Conservation (phyloP, 2,113 vertebrate species). For the Peromyscus californicus region DNA sequence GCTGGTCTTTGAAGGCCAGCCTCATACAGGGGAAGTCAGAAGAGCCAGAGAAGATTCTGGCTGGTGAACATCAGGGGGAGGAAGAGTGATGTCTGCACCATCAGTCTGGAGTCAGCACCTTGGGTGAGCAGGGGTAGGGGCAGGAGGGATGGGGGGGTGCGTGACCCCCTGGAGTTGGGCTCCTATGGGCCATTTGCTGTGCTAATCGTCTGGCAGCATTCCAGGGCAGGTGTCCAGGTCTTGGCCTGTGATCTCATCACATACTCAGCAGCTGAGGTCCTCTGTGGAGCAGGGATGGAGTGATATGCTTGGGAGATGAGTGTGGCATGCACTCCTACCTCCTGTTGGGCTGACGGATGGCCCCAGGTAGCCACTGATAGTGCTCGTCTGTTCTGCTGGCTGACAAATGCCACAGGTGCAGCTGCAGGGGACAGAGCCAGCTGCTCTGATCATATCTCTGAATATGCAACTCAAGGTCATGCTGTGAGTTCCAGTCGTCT, state of each 20-base stretch:
- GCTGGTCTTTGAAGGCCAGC: not conserved
- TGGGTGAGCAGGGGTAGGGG: not conserved
- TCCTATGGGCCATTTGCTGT: slow-evolving; percentile 78
- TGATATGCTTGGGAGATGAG: not conserved
- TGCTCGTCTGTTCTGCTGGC: slow-evolving; percentile 42
- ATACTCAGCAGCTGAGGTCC: slow-evolving; percentile 60
- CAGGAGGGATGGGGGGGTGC: not conserved
- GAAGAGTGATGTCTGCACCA: not conserved
- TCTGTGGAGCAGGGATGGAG: not conserved
- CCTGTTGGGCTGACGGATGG: slow-evolving; percentile 76
- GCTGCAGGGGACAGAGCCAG: slow-evolving; percentile 73
- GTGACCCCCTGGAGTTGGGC: slow-evolving; percentile 32
- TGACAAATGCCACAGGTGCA: slow-evolving; percentile 79
- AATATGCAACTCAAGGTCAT: slow-evolving; percentile 60
- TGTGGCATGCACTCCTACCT: not conserved
- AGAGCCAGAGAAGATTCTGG: not conserved
- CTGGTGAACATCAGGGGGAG: not conserved
- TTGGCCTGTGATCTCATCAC: slow-evolving; percentile 64
- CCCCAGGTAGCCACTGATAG: slow-evolving; percentile 27
- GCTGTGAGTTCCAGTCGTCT: slow-evolving; percentile 63
- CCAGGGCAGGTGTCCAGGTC: slow-evolving; percentile 77
- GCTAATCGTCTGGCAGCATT: slow-evolving; percentile 79
- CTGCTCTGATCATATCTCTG: slow-evolving; percentile 68
- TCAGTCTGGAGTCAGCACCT: not conserved
- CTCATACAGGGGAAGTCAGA: not conserved